Base-by-base conservation (phyloP, 2,888 invertebrate genomes). In the Ferdinandea cuprea region DNA sequence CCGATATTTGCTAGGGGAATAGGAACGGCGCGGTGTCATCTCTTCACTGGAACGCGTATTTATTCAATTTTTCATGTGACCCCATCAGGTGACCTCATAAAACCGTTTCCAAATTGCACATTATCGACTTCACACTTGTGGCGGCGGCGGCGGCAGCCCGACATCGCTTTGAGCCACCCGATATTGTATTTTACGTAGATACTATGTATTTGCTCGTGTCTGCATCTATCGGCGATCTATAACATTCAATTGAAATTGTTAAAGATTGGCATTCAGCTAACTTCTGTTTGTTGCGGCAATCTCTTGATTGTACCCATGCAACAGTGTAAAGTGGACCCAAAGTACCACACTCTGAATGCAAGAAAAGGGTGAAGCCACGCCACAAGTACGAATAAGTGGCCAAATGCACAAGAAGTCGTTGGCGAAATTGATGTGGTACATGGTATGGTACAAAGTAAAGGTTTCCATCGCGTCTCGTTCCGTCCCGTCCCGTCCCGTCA, bases 371-470 rank as follows among this genome's bases (percentile, higher is more conserved):
- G 58, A 52, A 72, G 50, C 44, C 52, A 9, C 28, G 25, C 37
- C n/a, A 35, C 52, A 56, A 68, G 72, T 72, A 35, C 52, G 48
- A 68, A 66, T 72, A 46, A 80, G 71, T 77, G 71, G 81, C 71
- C 65, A 71, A 77, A 65, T 65, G 58, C 50, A 54, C 50, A 8
- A n/a, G 32, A 32, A 30, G 17, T 44, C 17, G 40, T 21, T 58
- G 63, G 25, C n/a, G 63, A 50, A 81, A 66, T 72, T 66, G 59
- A 77, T 83, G 66, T 74, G 66, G 66, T 40, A 65, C 69, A 54
- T 58, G 46, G 46, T 37, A 25, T 37, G 46, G 15, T 32, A 58
- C 56, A 71, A 40, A 46, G 61, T 48, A 50, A 80, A 80, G 68
- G 80, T 69, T 56, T 13, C 35, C 54, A n/a, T n/a, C n/a, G n/a